Evolutionary conservation across 2,797 vertebrate species (phyloP).

Genomic region (Pangasius krempfi): DNA sequence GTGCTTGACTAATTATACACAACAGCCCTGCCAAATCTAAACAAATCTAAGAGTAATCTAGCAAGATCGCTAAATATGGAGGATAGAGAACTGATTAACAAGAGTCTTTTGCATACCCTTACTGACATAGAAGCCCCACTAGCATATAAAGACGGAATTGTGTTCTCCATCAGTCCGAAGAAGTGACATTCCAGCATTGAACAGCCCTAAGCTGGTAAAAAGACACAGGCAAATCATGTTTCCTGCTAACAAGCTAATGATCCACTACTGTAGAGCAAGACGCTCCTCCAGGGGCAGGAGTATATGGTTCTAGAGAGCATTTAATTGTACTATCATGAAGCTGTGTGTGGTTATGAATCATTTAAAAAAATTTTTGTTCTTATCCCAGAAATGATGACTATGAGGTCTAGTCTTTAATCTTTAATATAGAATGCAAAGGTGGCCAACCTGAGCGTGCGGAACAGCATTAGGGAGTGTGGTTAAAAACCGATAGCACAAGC

Average conservation of each 20-base stretch:
- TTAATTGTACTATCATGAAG: neutral
- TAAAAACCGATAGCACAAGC: neutral
- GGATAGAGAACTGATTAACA: neutral
- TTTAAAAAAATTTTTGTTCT: neutral
- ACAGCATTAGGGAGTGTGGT: neutral
- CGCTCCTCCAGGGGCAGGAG: neutral
- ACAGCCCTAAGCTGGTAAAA: neutral
- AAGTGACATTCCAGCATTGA: neutral
- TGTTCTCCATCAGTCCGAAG: neutral
- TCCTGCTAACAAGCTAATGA: neutral
- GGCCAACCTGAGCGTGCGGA: neutral
- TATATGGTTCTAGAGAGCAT: neutral
- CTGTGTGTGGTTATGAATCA: neutral
- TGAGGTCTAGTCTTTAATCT: neutral
- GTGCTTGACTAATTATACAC: neutral
- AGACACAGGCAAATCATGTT: neutral
- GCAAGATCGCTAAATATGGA: neutral
- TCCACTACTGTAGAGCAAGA: neutral
- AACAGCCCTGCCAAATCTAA: neutral
- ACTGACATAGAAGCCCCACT: neutral
- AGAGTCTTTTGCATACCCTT: neutral
- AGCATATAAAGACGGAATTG: neutral
- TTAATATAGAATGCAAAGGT: neutral
- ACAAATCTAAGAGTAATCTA: neutral
- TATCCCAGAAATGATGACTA: neutral